A percentile compares a stretch with the other conserved stretches of the same genome.
Conservation (phyloP, 2,888 invertebrate species). For the Exephanes ischioxanthus region DNA sequence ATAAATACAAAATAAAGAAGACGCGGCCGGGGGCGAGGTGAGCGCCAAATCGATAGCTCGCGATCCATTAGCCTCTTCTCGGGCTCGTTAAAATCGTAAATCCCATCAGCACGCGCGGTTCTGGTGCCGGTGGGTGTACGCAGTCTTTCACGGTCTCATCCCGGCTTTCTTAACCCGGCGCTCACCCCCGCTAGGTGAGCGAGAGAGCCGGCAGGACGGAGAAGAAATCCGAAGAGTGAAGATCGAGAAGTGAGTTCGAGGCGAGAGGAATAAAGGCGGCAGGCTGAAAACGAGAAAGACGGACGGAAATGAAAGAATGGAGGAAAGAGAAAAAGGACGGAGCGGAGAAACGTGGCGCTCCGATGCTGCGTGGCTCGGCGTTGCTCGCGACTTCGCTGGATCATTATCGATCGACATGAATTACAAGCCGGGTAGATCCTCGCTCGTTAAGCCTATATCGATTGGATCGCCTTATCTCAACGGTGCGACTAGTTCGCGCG, state of each 20-base stretch:
- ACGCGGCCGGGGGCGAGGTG: conserved; percentile 53
- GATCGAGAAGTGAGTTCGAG: background rate
- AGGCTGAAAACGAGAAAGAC: background rate
- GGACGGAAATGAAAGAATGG: conserved; percentile 19
- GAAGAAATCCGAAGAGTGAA: conserved; percentile 1
- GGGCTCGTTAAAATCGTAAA: conserved; percentile 68
- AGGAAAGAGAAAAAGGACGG: conserved; percentile 39
- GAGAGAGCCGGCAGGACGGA: conserved; percentile 21
- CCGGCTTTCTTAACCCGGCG: conserved; percentile 25
- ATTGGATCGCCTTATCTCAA: conserved; percentile 75
- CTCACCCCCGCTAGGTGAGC: conserved; percentile 5
- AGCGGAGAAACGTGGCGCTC: conserved; percentile 52
- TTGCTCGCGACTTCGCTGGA: conserved; percentile 53
- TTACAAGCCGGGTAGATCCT: conserved; percentile 74
- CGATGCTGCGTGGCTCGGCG: conserved; percentile 19
- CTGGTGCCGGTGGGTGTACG: conserved; percentile 70
- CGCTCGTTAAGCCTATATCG: conserved; percentile 77
- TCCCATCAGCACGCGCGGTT: conserved; percentile 71
- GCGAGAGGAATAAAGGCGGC: conserved; percentile 5
- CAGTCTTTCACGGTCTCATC: conserved; percentile 70
- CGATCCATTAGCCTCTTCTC: conserved; percentile 68
- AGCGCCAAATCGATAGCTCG: conserved; percentile 61
- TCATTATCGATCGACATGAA: conserved; percentile 79
- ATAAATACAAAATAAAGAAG: conserved; percentile 39
- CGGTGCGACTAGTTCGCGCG: conserved; percentile 39